Base-by-base conservation (phyloP, 2,888 invertebrate genomes). In the Hipparchia semele region DNA sequence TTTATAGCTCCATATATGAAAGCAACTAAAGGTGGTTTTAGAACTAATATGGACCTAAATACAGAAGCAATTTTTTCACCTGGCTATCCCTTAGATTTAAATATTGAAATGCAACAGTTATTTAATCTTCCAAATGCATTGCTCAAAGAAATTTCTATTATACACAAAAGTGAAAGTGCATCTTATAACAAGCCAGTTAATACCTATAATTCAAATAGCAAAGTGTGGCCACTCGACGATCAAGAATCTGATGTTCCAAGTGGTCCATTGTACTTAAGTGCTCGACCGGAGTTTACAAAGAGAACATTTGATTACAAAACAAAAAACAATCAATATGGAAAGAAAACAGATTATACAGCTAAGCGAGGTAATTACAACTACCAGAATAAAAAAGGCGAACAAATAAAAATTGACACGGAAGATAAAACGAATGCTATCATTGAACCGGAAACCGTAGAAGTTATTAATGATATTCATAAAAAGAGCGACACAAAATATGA, bases 81-180 rank as follows among this genome's bases (percentile, higher is more conserved):
- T 79, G 96, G 96, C n/a, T 97, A 95, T 94, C 97, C 97, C 54
- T 94, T 97, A 83, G 97, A 97, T 84, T 95, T 96, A 77, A 89
- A 90, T 33, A 92, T 96, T 79, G 90, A 95, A 71, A 94, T 95
- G 68, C 89, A 80, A 60, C 83, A 85, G 70, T 75, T 93, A 71
- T 87, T 91, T 79, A 82, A 84, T 54, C 78, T 94, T 62, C 91
- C 93, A 2, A 94, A 94, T 78, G 83, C 87, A 13, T 79, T 91
- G 60, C 76, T 91, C 0, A 92, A 90, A 81, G 89, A 91, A 72
- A 77, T 90, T 51, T 76, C 79, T 7, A 80, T 94, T 1, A 86
- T 85, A 2, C 90, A 91, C 72, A 94, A 94, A 71, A 68, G 39
- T 73, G 76, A 75, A 73, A 68, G 64, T 58, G 60, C 73, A n/a